These are phyloP conservation scores for Drosophila murphyi DNA, from an alignment of 1,140 invertebrate species.

Conservation along the genomic window DNA sequence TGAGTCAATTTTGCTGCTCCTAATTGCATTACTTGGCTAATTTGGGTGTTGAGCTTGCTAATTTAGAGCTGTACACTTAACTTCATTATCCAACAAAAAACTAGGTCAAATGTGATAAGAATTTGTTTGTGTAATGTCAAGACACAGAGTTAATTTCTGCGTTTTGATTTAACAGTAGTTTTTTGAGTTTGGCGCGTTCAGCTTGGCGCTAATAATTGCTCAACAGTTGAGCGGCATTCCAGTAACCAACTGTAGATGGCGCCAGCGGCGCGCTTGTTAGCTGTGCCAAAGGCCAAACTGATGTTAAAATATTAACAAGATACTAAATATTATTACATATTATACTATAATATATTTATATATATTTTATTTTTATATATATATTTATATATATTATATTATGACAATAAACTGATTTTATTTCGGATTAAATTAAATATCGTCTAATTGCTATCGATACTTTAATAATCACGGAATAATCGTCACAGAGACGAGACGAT, in stretches of 20 bases:
- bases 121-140: background rate
- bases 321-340: background rate
- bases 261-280: background rate
- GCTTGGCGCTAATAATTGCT: background rate
- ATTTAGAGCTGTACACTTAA: slow-evolving; percentile 36
- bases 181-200: slow-evolving; percentile 8
- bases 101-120: slow-evolving; percentile 31
- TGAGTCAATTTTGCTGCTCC: slow-evolving; percentile 23
- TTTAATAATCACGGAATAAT: too few species aligned
- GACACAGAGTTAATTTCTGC: background rate
- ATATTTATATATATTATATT: background rate
- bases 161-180: background rate
- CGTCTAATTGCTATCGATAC: too few species aligned
- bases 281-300: background rate
- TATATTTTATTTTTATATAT: background rate
- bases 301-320: background rate
- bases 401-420: too few species aligned
- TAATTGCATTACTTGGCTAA: slow-evolving; percentile 55
- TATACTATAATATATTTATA: too few species aligned
- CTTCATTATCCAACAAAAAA: slow-evolving; percentile 18
- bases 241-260: slow-evolving; percentile 14
- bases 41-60: slow-evolving; percentile 25
- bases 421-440: too few species aligned
- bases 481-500: background rate
- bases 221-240: background rate